Evolutionary conservation across 2,888 invertebrate species (phyloP).

Genomic region (Dynastes tityus): DNA sequence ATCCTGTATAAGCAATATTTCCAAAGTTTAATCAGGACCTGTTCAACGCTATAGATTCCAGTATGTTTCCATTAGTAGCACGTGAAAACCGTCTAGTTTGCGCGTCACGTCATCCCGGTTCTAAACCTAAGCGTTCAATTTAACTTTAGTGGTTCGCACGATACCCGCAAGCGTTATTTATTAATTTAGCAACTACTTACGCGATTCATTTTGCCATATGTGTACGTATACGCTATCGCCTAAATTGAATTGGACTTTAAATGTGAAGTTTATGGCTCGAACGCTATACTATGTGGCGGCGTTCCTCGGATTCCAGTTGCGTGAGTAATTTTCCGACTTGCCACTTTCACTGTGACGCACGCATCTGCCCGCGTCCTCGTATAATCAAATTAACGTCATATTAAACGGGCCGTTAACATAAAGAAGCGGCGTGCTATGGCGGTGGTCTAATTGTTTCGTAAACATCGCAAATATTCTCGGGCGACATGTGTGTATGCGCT

Average conservation of each 20-base stretch:
- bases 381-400: constrained; percentile 43
- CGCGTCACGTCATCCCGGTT: too few species aligned
- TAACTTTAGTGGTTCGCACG: too few species aligned
- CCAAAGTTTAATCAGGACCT: too few species aligned
- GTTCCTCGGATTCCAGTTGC: constrained; percentile 36
- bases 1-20: too few species aligned
- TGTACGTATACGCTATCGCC: not conserved
- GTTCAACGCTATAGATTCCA: too few species aligned
- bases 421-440: constrained; percentile 16
- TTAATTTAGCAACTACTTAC: too few species aligned
- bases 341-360: constrained; percentile 36
- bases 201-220: not conserved
- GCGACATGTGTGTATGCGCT: constrained; percentile 3
- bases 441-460: constrained; percentile 35
- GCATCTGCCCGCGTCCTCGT: constrained; percentile 27
- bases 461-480: constrained; percentile 38
- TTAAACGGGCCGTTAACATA: constrained; percentile 36
- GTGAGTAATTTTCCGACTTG: constrained; percentile 42
- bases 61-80: too few species aligned
- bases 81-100: too few species aligned
- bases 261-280: constrained; percentile 2
- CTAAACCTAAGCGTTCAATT: too few species aligned
- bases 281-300: not conserved
- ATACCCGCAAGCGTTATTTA: too few species aligned
- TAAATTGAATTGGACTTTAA: constrained; percentile 10